Conservation (phyloP, 2,888 invertebrate species). For the Argyresthia goedartella region DNA sequence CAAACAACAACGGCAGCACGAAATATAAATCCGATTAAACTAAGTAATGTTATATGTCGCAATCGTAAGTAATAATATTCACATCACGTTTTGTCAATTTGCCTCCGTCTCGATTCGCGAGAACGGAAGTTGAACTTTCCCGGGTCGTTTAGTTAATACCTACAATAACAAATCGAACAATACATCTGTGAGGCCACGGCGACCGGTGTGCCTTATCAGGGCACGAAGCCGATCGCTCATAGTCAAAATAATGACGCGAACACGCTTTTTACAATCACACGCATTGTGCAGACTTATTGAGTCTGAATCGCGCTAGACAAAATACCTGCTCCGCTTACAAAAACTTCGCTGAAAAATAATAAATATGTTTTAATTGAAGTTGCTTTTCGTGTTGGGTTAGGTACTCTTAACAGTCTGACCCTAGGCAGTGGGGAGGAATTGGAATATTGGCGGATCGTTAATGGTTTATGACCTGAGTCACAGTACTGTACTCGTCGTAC, state of each 20-base stretch:
- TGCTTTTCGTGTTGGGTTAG: not conserved
- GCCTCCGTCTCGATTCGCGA: constrained; percentile 18
- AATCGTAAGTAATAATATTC: not conserved
- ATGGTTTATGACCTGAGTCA: too few species aligned
- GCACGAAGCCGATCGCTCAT: constrained; percentile 53
- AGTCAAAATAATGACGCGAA: constrained; percentile 60
- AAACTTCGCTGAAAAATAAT: not conserved
- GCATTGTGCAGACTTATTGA: constrained; percentile 43
- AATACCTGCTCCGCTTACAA: constrained; percentile 50
- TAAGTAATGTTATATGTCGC: too few species aligned
- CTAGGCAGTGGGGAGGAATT: too few species aligned
- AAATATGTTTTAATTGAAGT: not conserved
- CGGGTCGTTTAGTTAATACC: constrained; percentile 28
- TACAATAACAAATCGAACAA: constrained; percentile 21
- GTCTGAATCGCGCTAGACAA: constrained; percentile 58
- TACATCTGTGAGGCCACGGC: too few species aligned
- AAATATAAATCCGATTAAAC: not conserved
- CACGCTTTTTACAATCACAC: constrained; percentile 4
- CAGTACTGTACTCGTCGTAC: too few species aligned
- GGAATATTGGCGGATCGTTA: too few species aligned
- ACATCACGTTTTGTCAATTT: constrained; percentile 16
- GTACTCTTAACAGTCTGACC: not conserved
- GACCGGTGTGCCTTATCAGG: constrained; percentile 50
- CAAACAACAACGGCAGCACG: not conserved
- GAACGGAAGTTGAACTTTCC: constrained; percentile 39